A percentile compares a stretch with the other conserved stretches of the same genome.
Evolutionary conservation across 1,140 invertebrate genomes (phyloP).

Genomic region (Bombus impatiens): DNA sequence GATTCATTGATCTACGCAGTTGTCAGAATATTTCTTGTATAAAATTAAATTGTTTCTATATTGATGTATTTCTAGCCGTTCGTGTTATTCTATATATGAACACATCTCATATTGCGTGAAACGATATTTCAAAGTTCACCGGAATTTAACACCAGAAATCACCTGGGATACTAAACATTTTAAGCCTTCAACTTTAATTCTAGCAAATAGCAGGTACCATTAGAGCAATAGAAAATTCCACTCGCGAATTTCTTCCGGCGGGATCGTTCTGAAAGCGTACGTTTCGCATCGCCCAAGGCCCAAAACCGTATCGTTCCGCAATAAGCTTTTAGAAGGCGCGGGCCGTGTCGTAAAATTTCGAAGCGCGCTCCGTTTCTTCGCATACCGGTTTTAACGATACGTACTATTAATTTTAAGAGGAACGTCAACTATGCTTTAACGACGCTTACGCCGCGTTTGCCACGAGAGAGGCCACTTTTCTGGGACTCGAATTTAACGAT

Average conservation of each 20-base stretch:
- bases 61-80: too few species aligned
- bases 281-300: constrained; percentile 41
- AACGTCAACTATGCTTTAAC: constrained; percentile 41
- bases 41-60: too few species aligned
- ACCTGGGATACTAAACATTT: neutral
- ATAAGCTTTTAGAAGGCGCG: neutral
- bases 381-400: constrained; percentile 40
- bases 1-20: too few species aligned
- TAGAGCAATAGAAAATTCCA: neutral
- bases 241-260: neutral
- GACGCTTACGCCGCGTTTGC: constrained; percentile 26
- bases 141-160: neutral
- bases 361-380: constrained; percentile 17
- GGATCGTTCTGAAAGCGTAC: neutral
- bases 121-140: neutral
- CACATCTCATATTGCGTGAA: neutral
- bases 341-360: constrained; percentile 32
- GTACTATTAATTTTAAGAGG: constrained; percentile 44
- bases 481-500: constrained; percentile 24
- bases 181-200: neutral
- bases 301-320: constrained; percentile 43
- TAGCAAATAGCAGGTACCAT: too few species aligned
- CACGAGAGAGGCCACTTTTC: constrained; percentile 12
- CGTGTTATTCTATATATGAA: too few species aligned
- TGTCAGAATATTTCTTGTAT: too few species aligned